A percentile compares a stretch with the other conserved stretches of the same genome.
phyloP scores from a whole-genome alignment of 2,888 invertebrate genomes.

The Seira sanloemensis region DNA sequence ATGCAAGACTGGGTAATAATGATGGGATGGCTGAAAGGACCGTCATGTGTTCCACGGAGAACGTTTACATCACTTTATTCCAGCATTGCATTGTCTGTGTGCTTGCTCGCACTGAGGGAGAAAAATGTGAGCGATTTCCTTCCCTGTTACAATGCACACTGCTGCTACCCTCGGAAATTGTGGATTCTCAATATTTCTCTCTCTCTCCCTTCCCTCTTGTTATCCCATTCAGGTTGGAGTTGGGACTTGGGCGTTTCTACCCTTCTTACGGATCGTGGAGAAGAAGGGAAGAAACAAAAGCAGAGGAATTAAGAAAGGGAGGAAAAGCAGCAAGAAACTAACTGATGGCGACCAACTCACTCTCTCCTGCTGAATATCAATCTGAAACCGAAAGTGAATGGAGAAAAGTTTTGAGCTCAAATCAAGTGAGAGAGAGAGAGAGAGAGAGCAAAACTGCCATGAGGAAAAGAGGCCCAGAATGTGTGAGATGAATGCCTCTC shows the following conservation, averaged over 20 bases:
- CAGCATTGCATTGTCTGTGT: background rate
- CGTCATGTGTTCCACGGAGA: slow-evolving; percentile 15
- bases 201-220: too few relatives aligned
- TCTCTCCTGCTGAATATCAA: background rate
- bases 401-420: background rate
- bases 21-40: background rate
- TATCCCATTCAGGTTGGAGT: background rate
- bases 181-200: too few relatives aligned
- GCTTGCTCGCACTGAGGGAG: background rate
- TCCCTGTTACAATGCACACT: background rate
- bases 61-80: background rate
- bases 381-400: slow-evolving; percentile 20
- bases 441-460: background rate
- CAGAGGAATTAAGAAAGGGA: slow-evolving; percentile 21
- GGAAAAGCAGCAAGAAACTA: background rate
- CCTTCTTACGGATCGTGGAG: background rate
- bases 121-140: background rate
- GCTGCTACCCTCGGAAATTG: too few relatives aligned
- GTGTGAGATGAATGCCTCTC: background rate
- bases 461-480: background rate
- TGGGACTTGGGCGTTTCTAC: background rate
- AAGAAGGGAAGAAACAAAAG: slow-evolving; percentile 10
- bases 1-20: background rate
- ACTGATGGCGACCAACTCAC: background rate
- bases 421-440: background rate